These are phyloP conservation scores for Listronotus bonariensis DNA, from an alignment of 1,140 invertebrate genomes.

Conservation along the genomic window DNA sequence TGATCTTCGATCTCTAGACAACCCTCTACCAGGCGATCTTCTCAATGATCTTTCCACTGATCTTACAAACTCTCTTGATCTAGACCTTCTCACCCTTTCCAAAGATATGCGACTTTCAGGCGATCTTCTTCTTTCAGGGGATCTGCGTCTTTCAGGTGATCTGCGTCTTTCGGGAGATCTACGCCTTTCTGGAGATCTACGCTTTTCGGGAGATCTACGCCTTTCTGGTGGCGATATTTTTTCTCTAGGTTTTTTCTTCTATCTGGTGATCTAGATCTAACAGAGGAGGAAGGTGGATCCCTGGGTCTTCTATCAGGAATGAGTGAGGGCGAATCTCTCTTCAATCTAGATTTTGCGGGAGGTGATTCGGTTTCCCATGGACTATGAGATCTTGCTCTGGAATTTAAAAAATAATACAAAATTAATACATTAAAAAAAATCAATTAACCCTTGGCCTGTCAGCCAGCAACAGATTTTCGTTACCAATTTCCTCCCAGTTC, in stretches of 20 bases:
- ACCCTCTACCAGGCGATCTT: conserved; percentile 13
- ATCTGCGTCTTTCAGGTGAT: conserved; percentile 2
- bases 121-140: conserved; percentile 2
- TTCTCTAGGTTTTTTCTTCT: not conserved
- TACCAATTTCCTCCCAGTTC: too few relatives aligned
- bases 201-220: not conserved
- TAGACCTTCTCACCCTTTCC: not conserved
- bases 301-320: conserved; percentile 7
- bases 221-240: not conserved
- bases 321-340: conserved; percentile 1
- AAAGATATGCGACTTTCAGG: not conserved
- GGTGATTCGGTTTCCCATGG: conserved; percentile 49
- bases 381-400: conserved; percentile 45
- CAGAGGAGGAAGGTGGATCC: not conserved
- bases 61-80: conserved; percentile 7
- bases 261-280: conserved; percentile 4
- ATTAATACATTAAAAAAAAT: not conserved
- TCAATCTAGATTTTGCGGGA: not conserved
- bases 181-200: not conserved
- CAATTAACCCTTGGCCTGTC: too few relatives aligned
- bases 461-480: too few relatives aligned
- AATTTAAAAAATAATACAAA: not conserved
- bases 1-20: conserved; percentile 14
- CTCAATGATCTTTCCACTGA: conserved; percentile 1
- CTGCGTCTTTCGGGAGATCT: conserved; percentile 8